phyloP scores from a whole-genome alignment of 2,888 invertebrate genomes.

The Tenthredo amoena region DNA sequence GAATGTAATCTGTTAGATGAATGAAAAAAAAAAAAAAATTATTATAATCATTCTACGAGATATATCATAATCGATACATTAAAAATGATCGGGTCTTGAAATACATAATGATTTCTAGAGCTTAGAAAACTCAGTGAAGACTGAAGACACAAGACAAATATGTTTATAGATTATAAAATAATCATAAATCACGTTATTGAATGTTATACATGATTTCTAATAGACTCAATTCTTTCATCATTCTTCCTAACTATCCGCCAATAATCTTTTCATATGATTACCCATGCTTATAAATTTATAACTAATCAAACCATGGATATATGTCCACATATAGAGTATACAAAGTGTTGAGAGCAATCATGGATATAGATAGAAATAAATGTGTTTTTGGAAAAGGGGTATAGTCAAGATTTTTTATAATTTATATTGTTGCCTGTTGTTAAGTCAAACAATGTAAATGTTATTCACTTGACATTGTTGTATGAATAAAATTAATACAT shows the following conservation, averaged over 20 bases:
- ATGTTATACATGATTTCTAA: slow-evolving; percentile 31
- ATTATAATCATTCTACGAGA: neutral
- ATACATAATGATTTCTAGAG: neutral
- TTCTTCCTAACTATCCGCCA: neutral
- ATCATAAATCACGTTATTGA: slow-evolving; percentile 30
- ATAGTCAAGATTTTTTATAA: slow-evolving; percentile 50
- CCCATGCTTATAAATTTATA: slow-evolving; percentile 2
- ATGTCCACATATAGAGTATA: neutral
- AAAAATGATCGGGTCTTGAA: neutral
- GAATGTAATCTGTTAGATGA: slow-evolving; percentile 13
- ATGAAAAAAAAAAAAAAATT: neutral
- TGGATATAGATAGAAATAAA: neutral
- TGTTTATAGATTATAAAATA: slow-evolving; percentile 4
- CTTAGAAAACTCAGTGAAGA: slow-evolving; percentile 36
- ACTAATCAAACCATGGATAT: neutral
- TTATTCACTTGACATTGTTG: slow-evolving; percentile 55
- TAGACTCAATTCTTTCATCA: slow-evolving; percentile 18
- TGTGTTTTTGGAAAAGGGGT: neutral
- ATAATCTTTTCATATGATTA: slow-evolving; percentile 33
- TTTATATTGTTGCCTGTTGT: slow-evolving; percentile 54
- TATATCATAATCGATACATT: slow-evolving; percentile 16
- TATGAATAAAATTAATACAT: slow-evolving; percentile 58
- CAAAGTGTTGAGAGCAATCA: slow-evolving; percentile 19
- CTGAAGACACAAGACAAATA: slow-evolving; percentile 41
- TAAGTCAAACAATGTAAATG: slow-evolving; percentile 54